Conservation (phyloP, 2,797 vertebrate genomes). For the Pygocentrus nattereri region DNA sequence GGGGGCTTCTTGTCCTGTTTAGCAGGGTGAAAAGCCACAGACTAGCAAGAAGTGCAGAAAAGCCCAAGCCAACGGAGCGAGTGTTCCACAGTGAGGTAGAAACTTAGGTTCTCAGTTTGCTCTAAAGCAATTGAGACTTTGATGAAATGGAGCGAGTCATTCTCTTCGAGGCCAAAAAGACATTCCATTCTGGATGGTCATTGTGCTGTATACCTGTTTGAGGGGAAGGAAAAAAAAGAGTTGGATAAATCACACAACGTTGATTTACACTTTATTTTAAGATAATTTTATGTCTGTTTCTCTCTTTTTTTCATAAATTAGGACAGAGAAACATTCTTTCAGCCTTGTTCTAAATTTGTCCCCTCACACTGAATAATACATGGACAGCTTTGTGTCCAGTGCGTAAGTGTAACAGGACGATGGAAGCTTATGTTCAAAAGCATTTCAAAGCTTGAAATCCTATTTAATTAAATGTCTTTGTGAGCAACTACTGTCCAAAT, state of each 20-base stretch:
- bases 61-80: neutral
- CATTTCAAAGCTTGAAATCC: neutral
- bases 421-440: neutral
- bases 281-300: neutral
- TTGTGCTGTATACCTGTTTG: neutral
- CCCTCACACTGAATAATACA: conserved; percentile 68
- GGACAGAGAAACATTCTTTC: neutral
- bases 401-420: too few relatives aligned
- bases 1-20: neutral
- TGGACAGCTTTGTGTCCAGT: conserved; percentile 39
- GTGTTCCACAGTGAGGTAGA: neutral
- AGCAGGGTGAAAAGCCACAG: neutral
- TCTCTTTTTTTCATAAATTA: conserved; percentile 1
- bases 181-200: conserved; percentile 20
- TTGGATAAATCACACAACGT: neutral
- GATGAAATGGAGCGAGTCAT: neutral
- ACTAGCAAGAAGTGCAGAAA: neutral
- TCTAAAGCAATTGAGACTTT: neutral
- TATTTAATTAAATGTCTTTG: neutral
- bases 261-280: neutral
- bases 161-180: conserved; percentile 18
- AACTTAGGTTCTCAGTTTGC: neutral
- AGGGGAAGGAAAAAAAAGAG: neutral
- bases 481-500: neutral
- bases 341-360: neutral